These are phyloP conservation scores for Acheta domesticus DNA, from an alignment of 2,888 invertebrate genomes.

Conservation along the genomic window DNA sequence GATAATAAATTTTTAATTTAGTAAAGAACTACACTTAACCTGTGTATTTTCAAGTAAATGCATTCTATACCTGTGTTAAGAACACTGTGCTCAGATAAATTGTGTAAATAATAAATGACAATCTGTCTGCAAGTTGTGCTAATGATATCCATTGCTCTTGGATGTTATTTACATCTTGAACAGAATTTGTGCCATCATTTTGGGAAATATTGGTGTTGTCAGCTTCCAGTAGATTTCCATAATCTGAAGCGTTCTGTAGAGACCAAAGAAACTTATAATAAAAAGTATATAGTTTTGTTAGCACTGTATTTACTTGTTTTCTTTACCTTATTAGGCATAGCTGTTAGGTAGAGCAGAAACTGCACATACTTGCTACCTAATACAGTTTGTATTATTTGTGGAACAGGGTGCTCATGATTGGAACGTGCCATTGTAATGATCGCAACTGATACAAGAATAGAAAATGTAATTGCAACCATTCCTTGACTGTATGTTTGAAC, in stretches of 20 bases:
- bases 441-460: conserved; percentile 24
- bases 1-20: too few relatives aligned
- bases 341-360: conserved; percentile 18
- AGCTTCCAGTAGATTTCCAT: background rate
- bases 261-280: background rate
- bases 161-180: background rate
- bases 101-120: background rate
- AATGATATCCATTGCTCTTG: background rate
- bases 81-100: background rate
- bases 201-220: background rate
- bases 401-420: background rate
- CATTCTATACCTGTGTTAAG: background rate
- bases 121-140: background rate
- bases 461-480: conserved; percentile 22
- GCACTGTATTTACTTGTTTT: too few relatives aligned
- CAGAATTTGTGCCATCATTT: too few relatives aligned
- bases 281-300: too few relatives aligned
- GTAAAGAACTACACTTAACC: too few relatives aligned
- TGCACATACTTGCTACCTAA: conserved; percentile 12
- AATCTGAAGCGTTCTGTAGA: background rate
- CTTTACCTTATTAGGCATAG: background rate
- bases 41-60: too few relatives aligned
- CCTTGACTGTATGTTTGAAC: conserved; percentile 26
- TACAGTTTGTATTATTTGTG: background rate
- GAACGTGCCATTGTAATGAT: conserved; percentile 26